Evolutionary conservation across 2,888 invertebrate species (phyloP).

Genomic region (Graphium colonna): DNA sequence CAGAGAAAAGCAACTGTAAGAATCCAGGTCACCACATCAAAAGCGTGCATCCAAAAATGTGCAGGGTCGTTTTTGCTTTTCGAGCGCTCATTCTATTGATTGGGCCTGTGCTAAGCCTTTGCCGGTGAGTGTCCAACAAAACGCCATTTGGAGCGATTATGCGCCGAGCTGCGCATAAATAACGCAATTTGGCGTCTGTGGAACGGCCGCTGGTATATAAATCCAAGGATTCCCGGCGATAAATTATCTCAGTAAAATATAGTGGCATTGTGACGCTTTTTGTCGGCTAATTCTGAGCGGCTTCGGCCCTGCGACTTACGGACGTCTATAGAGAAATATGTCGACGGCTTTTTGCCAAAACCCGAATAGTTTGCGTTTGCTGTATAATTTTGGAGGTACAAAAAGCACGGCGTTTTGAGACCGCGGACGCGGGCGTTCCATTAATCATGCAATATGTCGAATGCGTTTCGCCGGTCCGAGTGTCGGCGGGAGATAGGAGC

Average conservation of each 20-base stretch:
- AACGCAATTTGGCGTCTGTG: conserved; percentile 26
- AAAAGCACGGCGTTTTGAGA: conserved; percentile 7
- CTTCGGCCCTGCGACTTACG: conserved; percentile 3
- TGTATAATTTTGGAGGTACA: conserved; percentile 9
- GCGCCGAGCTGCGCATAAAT: conserved; percentile 24
- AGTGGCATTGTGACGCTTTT: conserved; percentile 28
- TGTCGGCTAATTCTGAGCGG: conserved; percentile 21
- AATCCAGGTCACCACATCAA: too few species aligned
- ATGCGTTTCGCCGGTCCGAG: neutral
- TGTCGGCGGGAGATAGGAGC: neutral
- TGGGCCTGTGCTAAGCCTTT: neutral
- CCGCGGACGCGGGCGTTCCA: neutral
- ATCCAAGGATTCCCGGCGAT: conserved; percentile 20
- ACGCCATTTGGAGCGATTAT: conserved; percentile 3
- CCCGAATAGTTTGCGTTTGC: conserved; percentile 15
- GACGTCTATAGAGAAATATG: conserved; percentile 21
- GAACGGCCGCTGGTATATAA: conserved; percentile 14
- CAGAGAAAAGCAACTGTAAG: too few species aligned
- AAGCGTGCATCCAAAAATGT: too few species aligned
- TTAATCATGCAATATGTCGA: conserved; percentile 2
- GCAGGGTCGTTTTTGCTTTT: neutral
- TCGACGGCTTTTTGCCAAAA: conserved; percentile 16
- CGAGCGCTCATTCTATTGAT: neutral
- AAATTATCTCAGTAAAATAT: conserved; percentile 29
- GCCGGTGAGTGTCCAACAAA: neutral